Percentiles rank a stretch among this genome's conserved stretches.
These are phyloP conservation scores for Rhea pennata DNA, from an alignment of 2,113 vertebrate species.

Conservation along the genomic window DNA sequence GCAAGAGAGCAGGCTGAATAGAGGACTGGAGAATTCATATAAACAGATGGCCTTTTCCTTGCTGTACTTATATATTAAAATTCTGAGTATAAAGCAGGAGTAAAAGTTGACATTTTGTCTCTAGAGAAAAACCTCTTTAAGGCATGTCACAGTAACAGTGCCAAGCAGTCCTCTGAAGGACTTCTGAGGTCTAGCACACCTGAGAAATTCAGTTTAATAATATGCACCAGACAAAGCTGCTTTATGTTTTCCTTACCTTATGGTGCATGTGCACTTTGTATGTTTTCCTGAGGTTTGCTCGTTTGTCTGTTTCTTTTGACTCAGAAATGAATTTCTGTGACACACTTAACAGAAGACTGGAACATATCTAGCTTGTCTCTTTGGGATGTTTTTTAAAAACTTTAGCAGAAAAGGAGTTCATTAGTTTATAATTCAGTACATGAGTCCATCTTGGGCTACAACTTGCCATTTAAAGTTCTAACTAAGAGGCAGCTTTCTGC, in stretches of 20 bases:
- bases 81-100: constrained; percentile 13
- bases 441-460: neutral
- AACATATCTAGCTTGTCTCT: neutral
- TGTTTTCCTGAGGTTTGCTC: neutral
- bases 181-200: neutral
- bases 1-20: neutral
- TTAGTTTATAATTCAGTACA: neutral
- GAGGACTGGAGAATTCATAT: neutral
- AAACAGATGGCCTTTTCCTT: constrained; percentile 64
- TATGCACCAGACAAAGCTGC: neutral
- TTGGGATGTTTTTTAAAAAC: neutral
- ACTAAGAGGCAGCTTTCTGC: neutral
- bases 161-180: neutral
- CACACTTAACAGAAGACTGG: neutral
- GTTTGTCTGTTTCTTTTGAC: neutral
- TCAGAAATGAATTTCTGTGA: neutral
- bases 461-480: neutral
- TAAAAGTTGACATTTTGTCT: constrained; percentile 55
- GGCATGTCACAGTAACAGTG: neutral
- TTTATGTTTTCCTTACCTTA: neutral
- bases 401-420: neutral
- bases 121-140: neutral
- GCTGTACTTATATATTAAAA: constrained; percentile 62
- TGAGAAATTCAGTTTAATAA: neutral
- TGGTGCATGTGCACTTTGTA: neutral